Base-by-base conservation (phyloP, 2,888 invertebrate species). In the Acronicta leporina region DNA sequence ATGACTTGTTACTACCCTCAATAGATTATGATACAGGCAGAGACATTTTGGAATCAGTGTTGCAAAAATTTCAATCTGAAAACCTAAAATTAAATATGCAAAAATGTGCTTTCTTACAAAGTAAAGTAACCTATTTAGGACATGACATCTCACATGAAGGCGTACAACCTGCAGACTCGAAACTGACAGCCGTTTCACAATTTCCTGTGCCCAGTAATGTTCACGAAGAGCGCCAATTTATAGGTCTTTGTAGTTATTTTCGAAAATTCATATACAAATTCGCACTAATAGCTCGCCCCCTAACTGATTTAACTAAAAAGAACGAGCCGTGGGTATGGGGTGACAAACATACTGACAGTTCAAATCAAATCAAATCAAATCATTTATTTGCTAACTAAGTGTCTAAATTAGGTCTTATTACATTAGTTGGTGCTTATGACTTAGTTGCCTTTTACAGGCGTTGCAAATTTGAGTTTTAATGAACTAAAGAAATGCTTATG, bases 221-320 rank as follows among this genome's bases (percentile, higher is more conserved):
- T 5, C 77, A 79, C 43, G 66, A 76, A n/a, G 25, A 80, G 2
- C 61, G 79, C 4, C 77, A 79, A 33, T 83, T 81, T 58, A 48
- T 81, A 1, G 81, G 81, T 0, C 48, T 81, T 14, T 69, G 65
- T 44, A 75, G 76, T 43, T 83, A 80, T 51, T 45, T 45, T 8
- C 20, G 27, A 2, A 45, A 45, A 48, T 10, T 38, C 2, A 38
- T 38, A 30, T 30, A 30, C 10, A 30, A 30, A 20, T 20, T 20
- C 20, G 20, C 4, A 20, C n/a, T 3, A 20, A 27, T 5, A 27
- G 27, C 27, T 27, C 27, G 27, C 27, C 27, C 27, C 6, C 27
- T 27, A 7, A 27, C 27, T 5, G 27, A 27, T 5, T 27, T 27
- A 6, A 27, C 27, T 6, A 27, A 27, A 6, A 27, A 27, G 6